Conservation (phyloP, 2,797 vertebrate species). For the Pyrocephalus nanus region DNA sequence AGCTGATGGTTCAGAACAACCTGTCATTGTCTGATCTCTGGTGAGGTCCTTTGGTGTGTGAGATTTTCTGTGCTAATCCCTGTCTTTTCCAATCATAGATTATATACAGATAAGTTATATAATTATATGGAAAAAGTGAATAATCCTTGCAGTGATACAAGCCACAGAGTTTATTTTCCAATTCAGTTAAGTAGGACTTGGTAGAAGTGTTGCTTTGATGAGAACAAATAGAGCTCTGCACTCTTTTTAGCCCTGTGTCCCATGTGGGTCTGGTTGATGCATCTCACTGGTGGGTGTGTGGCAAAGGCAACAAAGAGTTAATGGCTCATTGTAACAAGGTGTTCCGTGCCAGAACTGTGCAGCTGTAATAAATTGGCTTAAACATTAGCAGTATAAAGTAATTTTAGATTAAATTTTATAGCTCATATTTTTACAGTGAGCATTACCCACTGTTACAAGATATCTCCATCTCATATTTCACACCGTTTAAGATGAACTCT, state of each 20-base stretch:
- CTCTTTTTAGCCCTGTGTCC: not conserved
- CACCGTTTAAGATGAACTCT: not conserved
- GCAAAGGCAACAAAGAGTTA: not conserved
- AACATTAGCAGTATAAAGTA: slow-evolving; percentile 51
- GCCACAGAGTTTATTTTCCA: not conserved
- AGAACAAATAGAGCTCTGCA: not conserved
- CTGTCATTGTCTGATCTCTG: not conserved
- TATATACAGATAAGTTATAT: not conserved
- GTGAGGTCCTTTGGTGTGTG: not conserved
- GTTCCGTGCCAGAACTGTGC: slow-evolving; percentile 1
- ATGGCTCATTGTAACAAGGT: slow-evolving; percentile 23
- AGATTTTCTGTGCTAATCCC: not conserved
- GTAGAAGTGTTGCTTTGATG: not conserved
- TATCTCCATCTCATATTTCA: slow-evolving; percentile 56
- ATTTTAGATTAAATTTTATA: slow-evolving; percentile 59
- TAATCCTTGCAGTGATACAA: not conserved
- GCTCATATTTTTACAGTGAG: slow-evolving; percentile 46
- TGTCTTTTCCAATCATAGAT: not conserved
- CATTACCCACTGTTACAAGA: slow-evolving; percentile 14
- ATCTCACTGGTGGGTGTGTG: not conserved
- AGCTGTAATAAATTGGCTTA: slow-evolving; percentile 49
- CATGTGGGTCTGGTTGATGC: not conserved
- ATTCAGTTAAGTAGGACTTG: not conserved
- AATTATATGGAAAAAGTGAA: not conserved
- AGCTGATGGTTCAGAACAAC: not conserved